A percentile compares a stretch with the other conserved stretches of the same genome.
Evolutionary conservation across 2,113 vertebrate genomes (phyloP).

Genomic region (Tychaedon coryphoeus): DNA sequence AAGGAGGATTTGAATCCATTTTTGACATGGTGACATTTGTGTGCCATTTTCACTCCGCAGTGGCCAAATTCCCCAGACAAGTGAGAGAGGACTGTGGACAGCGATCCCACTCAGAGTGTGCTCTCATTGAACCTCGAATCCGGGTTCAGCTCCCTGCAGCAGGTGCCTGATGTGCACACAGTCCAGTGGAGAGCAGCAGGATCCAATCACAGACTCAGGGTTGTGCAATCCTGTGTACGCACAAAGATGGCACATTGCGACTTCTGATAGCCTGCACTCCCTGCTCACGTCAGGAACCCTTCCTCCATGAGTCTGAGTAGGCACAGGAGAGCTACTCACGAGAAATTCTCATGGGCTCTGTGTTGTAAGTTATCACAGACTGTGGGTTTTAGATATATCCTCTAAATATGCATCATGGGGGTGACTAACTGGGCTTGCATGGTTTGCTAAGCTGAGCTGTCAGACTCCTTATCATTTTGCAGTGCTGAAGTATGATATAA

Average conservation of each 20-base stretch:
- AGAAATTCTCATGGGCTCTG: not conserved
- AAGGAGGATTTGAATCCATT: not conserved
- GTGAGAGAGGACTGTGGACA: not conserved
- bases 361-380: not conserved
- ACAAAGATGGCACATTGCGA: not conserved
- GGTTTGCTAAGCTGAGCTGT: constrained; percentile 40
- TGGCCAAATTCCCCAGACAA: not conserved
- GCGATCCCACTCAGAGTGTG: not conserved
- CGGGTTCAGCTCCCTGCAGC: not conserved
- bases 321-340: not conserved
- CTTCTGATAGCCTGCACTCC: not conserved
- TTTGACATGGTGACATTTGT: not conserved
- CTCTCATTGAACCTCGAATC: not conserved
- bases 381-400: not conserved
- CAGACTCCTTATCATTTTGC: constrained; percentile 31
- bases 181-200: not conserved
- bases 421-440: not conserved
- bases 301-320: not conserved
- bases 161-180: not conserved
- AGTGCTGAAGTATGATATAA: constrained; percentile 25
- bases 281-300: not conserved
- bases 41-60: not conserved
- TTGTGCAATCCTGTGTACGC: not conserved
- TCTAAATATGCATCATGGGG: constrained; percentile 11
- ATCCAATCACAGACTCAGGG: not conserved